Conservation (phyloP, 1,140 invertebrate species). For the Heliconius nattereri region DNA sequence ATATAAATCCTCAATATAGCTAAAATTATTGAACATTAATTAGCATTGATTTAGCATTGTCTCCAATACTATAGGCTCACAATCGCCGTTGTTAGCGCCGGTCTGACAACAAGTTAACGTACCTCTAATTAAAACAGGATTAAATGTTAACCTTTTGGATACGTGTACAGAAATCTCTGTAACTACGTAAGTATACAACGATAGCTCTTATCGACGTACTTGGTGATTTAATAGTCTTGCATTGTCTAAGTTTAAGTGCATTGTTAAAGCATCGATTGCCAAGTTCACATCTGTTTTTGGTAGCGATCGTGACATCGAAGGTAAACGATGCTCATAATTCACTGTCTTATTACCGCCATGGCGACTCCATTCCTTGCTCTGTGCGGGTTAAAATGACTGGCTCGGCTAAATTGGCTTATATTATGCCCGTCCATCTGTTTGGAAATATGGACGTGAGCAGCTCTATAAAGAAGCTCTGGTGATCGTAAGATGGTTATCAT, state of each 20-base stretch:
- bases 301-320: constrained; percentile 55
- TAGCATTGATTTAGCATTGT: not conserved
- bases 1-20: not conserved
- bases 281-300: constrained; percentile 58
- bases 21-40: not conserved
- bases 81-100: not conserved
- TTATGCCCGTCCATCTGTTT: constrained; percentile 60
- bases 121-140: constrained; percentile 16
- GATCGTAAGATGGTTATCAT: constrained; percentile 64
- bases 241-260: constrained; percentile 37
- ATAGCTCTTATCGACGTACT: constrained; percentile 31
- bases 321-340: constrained; percentile 55
- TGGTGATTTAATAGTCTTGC: constrained; percentile 38
- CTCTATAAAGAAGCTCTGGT: constrained; percentile 67
- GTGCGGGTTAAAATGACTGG: constrained; percentile 42
- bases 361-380: constrained; percentile 48
- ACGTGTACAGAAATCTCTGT: not conserved
- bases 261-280: constrained; percentile 47
- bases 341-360: constrained; percentile 45
- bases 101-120: not conserved
- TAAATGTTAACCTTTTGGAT: constrained; percentile 22
- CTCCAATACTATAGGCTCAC: not conserved
- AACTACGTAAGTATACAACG: constrained; percentile 8
- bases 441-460: constrained; percentile 63
- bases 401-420: constrained; percentile 57